phyloP scores from a whole-genome alignment of 1,140 invertebrate genomes.

The Lycorma delicatula region DNA sequence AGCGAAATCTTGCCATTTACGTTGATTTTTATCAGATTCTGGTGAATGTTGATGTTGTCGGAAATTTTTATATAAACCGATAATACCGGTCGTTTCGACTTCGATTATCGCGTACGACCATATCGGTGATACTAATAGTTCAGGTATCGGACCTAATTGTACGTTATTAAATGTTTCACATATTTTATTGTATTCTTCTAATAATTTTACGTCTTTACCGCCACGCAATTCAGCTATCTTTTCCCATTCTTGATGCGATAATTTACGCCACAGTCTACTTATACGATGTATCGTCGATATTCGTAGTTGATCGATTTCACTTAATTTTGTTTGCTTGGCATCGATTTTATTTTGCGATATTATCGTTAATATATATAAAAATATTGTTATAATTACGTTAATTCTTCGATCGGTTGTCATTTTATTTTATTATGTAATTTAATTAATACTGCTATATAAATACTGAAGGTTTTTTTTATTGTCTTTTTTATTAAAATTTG shows the following conservation, averaged over 20 bases:
- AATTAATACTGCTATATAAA: too few species aligned
- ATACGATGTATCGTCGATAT: slow-evolving; percentile 29
- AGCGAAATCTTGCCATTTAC: slow-evolving; percentile 51
- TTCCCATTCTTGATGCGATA: slow-evolving; percentile 45
- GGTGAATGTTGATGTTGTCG: slow-evolving; percentile 42
- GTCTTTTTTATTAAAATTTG: too few species aligned
- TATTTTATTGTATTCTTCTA: slow-evolving; percentile 46
- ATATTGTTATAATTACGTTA: too few species aligned
- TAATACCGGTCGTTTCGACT: slow-evolving; percentile 44
- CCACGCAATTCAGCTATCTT: slow-evolving; percentile 31
- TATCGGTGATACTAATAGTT: slow-evolving; percentile 36
- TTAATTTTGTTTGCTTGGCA: too few species aligned
- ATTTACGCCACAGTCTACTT: slow-evolving; percentile 45
- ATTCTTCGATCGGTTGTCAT: too few species aligned
- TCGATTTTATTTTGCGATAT: too few species aligned
- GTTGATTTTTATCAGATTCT: slow-evolving; percentile 36
- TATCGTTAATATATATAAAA: too few species aligned
- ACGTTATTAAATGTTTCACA: slow-evolving; percentile 39
- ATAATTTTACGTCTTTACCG: slow-evolving; percentile 43
- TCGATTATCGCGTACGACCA: slow-evolving; percentile 48
- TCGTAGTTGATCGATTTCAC: slow-evolving; percentile 7
- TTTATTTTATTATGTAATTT: too few species aligned
- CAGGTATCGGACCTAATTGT: slow-evolving; percentile 13
- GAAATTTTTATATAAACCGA: slow-evolving; percentile 50
- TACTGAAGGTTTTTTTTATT: too few species aligned